Conservation (phyloP, 2,113 vertebrate species). For the Columba janthina region DNA sequence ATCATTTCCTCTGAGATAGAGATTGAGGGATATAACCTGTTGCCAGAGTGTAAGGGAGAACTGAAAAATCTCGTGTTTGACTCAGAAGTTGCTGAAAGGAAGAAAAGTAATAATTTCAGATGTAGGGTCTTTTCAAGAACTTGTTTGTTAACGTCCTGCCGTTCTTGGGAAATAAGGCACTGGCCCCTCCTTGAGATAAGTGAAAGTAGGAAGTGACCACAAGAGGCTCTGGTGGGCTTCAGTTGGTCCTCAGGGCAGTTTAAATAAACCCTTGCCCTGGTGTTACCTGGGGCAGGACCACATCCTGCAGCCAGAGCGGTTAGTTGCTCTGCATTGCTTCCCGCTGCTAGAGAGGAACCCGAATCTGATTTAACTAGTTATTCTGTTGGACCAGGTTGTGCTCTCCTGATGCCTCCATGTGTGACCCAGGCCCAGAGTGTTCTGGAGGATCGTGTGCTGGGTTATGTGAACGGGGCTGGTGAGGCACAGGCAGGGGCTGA, state of each 20-base stretch:
- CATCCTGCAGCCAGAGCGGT: background rate
- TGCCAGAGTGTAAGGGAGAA: background rate
- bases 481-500: background rate
- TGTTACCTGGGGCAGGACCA: background rate
- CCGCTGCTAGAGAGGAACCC: background rate
- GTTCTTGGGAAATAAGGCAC: background rate
- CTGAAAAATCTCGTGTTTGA: background rate
- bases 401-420: background rate
- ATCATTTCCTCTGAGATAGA: background rate
- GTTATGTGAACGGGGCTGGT: background rate
- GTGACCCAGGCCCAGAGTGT: background rate
- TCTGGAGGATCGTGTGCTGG: rapidly evolving
- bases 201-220: background rate
- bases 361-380: background rate
- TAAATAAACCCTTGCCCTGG: background rate
- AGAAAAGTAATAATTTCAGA: background rate
- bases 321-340: background rate
- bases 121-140: background rate
- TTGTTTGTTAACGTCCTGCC: background rate
- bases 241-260: background rate
- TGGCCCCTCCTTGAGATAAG: background rate
- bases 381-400: background rate
- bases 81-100: background rate
- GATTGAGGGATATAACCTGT: background rate
- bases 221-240: background rate